phyloP scores from a whole-genome alignment of 2,113 vertebrate genomes.

The Colaptes auratus region DNA sequence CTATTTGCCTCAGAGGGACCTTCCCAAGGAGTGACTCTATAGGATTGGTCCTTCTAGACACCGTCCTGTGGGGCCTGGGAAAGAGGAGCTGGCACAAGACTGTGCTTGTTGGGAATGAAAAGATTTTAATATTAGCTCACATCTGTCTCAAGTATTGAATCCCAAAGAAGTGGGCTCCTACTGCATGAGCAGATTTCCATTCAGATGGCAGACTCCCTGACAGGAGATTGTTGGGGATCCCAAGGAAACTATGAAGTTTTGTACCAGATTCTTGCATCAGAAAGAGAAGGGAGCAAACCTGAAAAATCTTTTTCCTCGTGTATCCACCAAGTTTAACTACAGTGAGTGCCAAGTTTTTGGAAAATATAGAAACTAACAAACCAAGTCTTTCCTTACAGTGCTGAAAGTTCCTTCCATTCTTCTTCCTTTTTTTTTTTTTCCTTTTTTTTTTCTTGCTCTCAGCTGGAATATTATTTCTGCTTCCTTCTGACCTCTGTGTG shows the following conservation, averaged over 20 bases:
- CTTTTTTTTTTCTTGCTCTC: neutral
- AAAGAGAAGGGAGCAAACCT: neutral
- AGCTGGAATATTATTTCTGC: neutral
- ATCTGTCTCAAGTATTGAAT: neutral
- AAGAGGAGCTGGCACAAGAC: neutral
- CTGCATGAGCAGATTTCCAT: neutral
- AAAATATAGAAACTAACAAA: neutral
- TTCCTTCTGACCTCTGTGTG: neutral
- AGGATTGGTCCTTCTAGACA: neutral
- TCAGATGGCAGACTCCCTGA: neutral
- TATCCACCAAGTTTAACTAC: neutral
- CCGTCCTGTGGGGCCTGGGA: neutral
- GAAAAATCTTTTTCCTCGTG: neutral
- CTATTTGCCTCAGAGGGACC: neutral
- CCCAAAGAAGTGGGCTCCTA: neutral
- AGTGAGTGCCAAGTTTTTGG: neutral
- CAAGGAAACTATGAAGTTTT: neutral
- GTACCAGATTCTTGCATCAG: neutral
- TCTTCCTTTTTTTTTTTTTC: neutral
- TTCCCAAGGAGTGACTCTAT: neutral
- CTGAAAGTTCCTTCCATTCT: neutral
- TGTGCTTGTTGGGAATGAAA: neutral
- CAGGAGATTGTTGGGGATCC: rapidly evolving
- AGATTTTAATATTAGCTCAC: neutral
- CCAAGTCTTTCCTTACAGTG: neutral